A percentile compares a stretch with the other conserved stretches of the same genome.
Conservation (phyloP, 2,113 vertebrate species). For the Perognathus longimembris region DNA sequence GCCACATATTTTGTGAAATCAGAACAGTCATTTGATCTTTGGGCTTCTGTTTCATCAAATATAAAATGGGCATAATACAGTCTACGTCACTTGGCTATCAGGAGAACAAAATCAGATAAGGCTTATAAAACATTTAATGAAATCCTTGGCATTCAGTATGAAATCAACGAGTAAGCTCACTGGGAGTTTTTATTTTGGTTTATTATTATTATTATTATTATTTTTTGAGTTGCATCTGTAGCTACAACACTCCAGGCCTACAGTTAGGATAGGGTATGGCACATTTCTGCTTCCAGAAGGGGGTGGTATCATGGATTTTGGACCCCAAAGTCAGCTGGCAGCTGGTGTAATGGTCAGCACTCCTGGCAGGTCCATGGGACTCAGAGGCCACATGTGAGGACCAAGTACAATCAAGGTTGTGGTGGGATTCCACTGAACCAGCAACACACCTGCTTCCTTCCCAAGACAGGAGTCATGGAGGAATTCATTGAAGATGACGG, state of each 20-base stretch:
- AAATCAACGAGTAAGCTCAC: background rate
- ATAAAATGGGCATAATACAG: constrained; percentile 28
- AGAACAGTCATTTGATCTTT: constrained; percentile 15
- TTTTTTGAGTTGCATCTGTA: background rate
- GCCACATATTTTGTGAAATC: background rate
- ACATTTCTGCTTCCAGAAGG: background rate
- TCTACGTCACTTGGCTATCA: constrained; percentile 19
- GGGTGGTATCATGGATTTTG: background rate
- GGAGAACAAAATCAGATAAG: constrained; percentile 35
- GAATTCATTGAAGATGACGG: background rate
- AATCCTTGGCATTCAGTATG: background rate
- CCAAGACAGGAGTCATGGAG: constrained; percentile 8
- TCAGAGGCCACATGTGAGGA: background rate
- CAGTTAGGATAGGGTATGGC: background rate
- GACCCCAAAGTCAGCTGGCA: background rate
- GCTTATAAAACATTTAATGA: background rate
- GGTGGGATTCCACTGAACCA: background rate
- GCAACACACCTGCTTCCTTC: background rate
- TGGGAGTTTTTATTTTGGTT: background rate
- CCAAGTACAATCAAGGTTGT: background rate
- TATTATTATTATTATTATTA: too few species aligned
- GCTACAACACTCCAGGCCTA: background rate
- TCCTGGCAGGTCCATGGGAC: background rate
- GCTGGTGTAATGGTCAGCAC: background rate
- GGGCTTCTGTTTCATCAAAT: constrained; percentile 14